Conservation (phyloP, 2,888 invertebrate species). For the Lycocerus yunnanus region DNA sequence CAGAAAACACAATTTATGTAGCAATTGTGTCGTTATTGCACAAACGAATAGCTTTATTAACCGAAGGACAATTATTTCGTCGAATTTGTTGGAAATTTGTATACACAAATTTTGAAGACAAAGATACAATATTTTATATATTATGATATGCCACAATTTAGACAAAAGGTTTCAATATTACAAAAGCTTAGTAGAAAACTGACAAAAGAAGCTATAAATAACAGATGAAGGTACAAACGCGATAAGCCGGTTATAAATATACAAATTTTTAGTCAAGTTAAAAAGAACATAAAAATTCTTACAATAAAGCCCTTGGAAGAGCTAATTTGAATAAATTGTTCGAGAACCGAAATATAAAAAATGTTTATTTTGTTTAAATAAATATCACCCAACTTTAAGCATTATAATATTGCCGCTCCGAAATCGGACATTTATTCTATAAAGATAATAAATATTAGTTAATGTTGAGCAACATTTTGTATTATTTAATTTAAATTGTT, state of each 20-base stretch:
- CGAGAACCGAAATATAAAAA: not conserved
- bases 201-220: constrained; percentile 16
- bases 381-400: not conserved
- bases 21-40: not conserved
- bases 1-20: not conserved
- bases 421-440: not conserved
- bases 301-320: not conserved
- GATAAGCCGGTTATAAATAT: not conserved
- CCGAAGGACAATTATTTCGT: not conserved
- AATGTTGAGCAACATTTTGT: not conserved
- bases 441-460: not conserved
- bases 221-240: constrained; percentile 10
- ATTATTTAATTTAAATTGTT: not conserved
- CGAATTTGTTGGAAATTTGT: not conserved
- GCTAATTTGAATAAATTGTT: not conserved
- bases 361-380: not conserved
- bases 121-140: not conserved
- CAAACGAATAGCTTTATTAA: not conserved
- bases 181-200: constrained; percentile 14
- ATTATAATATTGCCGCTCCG: not conserved
- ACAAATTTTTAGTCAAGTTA: not conserved
- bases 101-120: not conserved
- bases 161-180: constrained; percentile 5
- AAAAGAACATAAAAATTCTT: not conserved
- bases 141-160: not conserved